A percentile compares a stretch with the other conserved stretches of the same genome.
Evolutionary conservation across 2,888 invertebrate genomes (phyloP).

Genomic region (Luffia ferchaultella): DNA sequence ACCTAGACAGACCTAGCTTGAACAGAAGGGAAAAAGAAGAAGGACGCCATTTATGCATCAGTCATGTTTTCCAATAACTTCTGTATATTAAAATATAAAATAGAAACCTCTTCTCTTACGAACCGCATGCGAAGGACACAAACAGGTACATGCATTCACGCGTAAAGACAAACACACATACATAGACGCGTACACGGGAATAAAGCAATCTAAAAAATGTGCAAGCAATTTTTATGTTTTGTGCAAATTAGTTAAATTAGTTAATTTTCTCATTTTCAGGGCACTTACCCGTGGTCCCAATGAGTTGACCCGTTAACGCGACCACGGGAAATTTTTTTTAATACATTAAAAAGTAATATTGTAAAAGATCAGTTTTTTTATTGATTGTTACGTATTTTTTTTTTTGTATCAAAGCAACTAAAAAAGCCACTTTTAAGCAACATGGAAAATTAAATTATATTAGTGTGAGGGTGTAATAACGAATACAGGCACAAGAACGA

Average conservation of each 20-base stretch:
- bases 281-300: too few relatives aligned
- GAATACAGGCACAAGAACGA: neutral
- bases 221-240: neutral
- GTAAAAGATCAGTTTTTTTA: too few relatives aligned
- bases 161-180: neutral
- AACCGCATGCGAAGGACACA: neutral
- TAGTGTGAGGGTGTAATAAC: neutral
- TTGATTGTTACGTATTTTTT: neutral
- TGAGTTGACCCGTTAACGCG: too few relatives aligned
- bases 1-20: slow-evolving; percentile 68
- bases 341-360: too few relatives aligned
- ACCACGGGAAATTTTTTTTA: too few relatives aligned
- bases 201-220: neutral
- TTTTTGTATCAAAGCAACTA: neutral
- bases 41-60: slow-evolving; percentile 61
- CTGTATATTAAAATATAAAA: neutral
- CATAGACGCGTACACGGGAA: neutral
- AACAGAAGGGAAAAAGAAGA: slow-evolving; percentile 62
- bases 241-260: neutral
- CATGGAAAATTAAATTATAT: too few relatives aligned
- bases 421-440: too few relatives aligned
- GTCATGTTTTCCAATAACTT: slow-evolving; percentile 50
- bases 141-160: neutral
- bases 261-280: neutral
- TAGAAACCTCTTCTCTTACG: neutral